phyloP scores from a whole-genome alignment of 2,113 vertebrate genomes.

The Hemichromis elongatus region DNA sequence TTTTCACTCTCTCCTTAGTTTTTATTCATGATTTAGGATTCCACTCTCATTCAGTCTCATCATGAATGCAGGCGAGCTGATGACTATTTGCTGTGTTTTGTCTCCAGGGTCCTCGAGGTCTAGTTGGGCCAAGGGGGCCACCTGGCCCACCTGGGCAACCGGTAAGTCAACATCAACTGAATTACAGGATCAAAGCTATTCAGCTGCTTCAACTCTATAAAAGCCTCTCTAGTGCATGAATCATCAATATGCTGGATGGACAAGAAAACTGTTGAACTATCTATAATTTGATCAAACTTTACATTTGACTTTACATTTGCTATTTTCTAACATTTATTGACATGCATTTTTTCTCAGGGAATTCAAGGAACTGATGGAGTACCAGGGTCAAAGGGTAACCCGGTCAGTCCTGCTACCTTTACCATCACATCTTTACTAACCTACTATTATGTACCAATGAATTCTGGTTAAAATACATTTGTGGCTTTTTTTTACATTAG shows the following conservation, averaged over 20 bases:
- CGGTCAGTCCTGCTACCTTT: slow-evolving; percentile 66
- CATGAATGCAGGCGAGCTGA: slow-evolving; percentile 25
- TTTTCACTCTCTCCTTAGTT: background rate
- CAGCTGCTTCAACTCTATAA: background rate
- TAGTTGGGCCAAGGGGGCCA: slow-evolving; percentile 80
- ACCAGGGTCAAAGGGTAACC: slow-evolving; percentile 84
- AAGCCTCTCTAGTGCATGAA: background rate
- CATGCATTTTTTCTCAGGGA: slow-evolving; percentile 70
- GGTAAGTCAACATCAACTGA: slow-evolving; percentile 63
- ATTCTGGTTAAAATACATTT: background rate
- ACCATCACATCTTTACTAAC: background rate
- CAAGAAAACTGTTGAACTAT: background rate
- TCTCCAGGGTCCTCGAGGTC: slow-evolving; percentile 81
- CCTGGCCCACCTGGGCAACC: slow-evolving; percentile 76
- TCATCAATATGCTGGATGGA: slow-evolving; percentile 5
- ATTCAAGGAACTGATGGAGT: slow-evolving; percentile 78
- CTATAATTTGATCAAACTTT: background rate
- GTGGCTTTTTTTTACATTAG: background rate
- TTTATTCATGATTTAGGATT: slow-evolving; percentile 49
- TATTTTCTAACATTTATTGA: background rate
- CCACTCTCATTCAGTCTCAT: slow-evolving; percentile 12
- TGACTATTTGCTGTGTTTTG: slow-evolving; percentile 53
- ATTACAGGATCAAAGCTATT: slow-evolving; percentile 26
- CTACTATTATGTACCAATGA: background rate
- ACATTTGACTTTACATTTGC: background rate